These are phyloP conservation scores for Euproctis similis DNA, from an alignment of 2,888 invertebrate species.

Conservation along the genomic window DNA sequence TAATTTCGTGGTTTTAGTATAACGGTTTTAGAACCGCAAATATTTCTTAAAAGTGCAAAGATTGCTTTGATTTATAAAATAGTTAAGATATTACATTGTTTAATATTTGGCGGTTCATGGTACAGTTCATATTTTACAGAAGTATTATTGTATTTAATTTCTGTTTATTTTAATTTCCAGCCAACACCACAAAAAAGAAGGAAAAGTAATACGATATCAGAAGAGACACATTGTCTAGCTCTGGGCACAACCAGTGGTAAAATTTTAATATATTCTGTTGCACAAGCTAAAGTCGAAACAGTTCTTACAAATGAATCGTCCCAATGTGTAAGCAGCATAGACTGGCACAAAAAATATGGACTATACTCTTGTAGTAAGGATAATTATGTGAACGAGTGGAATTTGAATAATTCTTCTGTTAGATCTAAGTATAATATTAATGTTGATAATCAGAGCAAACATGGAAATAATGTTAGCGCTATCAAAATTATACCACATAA, in stretches of 20 bases:
- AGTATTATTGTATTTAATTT: too few species aligned
- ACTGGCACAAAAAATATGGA: conserved; percentile 73
- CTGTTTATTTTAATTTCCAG: too few species aligned
- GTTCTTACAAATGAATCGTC: conserved; percentile 58
- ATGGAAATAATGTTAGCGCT: conserved; percentile 69
- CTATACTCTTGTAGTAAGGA: conserved; percentile 73
- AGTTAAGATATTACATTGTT: too few species aligned
- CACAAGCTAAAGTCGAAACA: conserved; percentile 78
- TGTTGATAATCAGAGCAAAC: conserved; percentile 80
- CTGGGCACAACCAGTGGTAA: conserved; percentile 84
- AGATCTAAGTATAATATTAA: conserved; percentile 67
- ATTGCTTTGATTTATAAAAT: too few species aligned
- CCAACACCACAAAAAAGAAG: conserved; percentile 19
- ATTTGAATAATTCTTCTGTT: conserved; percentile 59
- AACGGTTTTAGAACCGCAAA: too few species aligned
- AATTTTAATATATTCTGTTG: conserved; percentile 82
- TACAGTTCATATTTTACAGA: too few species aligned
- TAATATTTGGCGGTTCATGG: too few species aligned
- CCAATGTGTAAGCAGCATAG: conserved; percentile 60
- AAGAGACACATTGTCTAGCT: conserved; percentile 73
- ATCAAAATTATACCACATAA: conserved; percentile 76
- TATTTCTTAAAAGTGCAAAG: too few species aligned
- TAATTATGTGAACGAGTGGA: conserved; percentile 74
- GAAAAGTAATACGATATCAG: conserved; percentile 41
- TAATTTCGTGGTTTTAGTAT: too few species aligned